Evolutionary conservation across 2,797 vertebrate genomes (phyloP).

Genomic region (Muscicapa comitata): DNA sequence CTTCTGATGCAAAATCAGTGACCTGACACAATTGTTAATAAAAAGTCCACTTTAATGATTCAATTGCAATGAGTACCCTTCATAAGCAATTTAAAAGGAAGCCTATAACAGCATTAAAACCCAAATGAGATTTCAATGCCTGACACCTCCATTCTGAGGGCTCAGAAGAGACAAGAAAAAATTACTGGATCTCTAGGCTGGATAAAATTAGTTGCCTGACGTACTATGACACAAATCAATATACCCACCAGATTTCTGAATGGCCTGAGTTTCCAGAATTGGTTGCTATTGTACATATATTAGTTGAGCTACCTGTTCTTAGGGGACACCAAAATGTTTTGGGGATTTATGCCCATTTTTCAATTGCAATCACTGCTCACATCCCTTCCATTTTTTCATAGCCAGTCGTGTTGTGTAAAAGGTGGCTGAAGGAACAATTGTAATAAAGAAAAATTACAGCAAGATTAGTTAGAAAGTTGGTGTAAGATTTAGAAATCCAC

Average conservation of each 20-base stretch:
- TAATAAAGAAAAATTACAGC: not conserved
- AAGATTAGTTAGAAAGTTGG: not conserved
- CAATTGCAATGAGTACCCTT: not conserved
- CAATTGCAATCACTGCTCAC: not conserved
- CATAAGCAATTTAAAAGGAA: conserved; percentile 32
- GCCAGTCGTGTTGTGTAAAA: not conserved
- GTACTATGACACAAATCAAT: not conserved
- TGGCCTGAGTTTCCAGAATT: not conserved
- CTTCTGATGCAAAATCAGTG: conserved; percentile 9
- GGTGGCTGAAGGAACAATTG: not conserved
- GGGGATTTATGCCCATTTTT: not conserved
- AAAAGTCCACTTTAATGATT: conserved; percentile 34
- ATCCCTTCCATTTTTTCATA: not conserved
- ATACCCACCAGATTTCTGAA: not conserved
- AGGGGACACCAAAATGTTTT: not conserved
- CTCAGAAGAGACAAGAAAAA: not conserved
- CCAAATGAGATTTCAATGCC: not conserved
- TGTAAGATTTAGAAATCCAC: not conserved
- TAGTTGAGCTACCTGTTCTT: not conserved
- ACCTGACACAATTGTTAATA: conserved; percentile 22
- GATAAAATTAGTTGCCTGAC: not conserved
- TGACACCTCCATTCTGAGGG: not conserved
- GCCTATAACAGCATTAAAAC: not conserved
- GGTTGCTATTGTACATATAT: not conserved
- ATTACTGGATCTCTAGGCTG: not conserved